Percentiles rank a stretch among this genome's conserved stretches.
Evolutionary conservation across 2,888 invertebrate genomes (phyloP).

Genomic region (Andrena flavipes): DNA sequence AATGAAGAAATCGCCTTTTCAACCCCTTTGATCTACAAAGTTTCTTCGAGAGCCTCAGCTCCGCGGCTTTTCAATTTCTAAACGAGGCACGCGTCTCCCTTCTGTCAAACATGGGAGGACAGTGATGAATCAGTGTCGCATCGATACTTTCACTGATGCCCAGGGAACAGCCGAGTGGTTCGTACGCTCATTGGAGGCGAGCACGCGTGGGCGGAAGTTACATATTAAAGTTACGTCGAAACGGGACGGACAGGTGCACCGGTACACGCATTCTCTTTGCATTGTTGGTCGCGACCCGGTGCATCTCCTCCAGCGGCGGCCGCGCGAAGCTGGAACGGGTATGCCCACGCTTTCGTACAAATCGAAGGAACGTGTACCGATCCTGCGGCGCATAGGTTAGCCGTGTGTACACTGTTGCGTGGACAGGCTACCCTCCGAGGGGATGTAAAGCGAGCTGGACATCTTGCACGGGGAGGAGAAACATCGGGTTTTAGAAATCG

Average conservation of each 20-base stretch:
- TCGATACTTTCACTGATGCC: slow-evolving; percentile 67
- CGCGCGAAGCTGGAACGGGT: slow-evolving; percentile 42
- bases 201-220: slow-evolving; percentile 71
- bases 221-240: slow-evolving; percentile 69
- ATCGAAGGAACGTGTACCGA: slow-evolving; percentile 53
- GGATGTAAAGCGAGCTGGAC: slow-evolving; percentile 23
- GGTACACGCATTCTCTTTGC: slow-evolving; percentile 51
- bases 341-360: slow-evolving; percentile 65
- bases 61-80: background rate
- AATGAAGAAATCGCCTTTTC: background rate
- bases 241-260: slow-evolving; percentile 60
- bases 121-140: slow-evolving; percentile 45
- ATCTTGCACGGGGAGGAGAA: background rate
- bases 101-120: background rate
- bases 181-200: slow-evolving; percentile 15
- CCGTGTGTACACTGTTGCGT: slow-evolving; percentile 19
- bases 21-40: background rate
- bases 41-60: background rate
- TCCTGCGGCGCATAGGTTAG: slow-evolving; percentile 32
- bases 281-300: slow-evolving; percentile 53
- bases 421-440: slow-evolving; percentile 4
- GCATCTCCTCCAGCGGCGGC: slow-evolving; percentile 34
- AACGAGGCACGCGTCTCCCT: background rate
- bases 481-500: background rate
- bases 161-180: slow-evolving; percentile 23